A percentile compares a stretch with the other conserved stretches of the same genome.
phyloP scores from a whole-genome alignment of 1,140 invertebrate genomes.

The Daktulosphaira vitifoliae region DNA sequence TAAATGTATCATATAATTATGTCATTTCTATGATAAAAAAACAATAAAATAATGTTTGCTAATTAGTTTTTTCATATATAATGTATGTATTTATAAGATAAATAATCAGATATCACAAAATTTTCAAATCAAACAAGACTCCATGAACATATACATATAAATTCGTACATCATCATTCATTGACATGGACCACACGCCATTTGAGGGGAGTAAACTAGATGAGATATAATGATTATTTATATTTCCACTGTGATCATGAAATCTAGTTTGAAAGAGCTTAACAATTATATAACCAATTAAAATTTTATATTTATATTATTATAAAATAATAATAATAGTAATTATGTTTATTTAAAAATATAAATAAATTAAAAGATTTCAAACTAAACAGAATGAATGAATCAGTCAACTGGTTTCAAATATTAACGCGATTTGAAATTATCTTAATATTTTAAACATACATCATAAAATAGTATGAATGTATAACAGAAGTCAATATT shows the following conservation, averaged over 20 bases:
- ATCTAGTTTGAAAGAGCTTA: conserved; percentile 33
- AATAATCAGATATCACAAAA: conserved; percentile 34
- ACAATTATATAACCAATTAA: conserved; percentile 26
- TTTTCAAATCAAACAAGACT: conserved; percentile 33
- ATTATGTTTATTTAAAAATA: conserved; percentile 23
- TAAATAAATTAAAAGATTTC: conserved; percentile 34
- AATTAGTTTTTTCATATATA: conserved; percentile 8
- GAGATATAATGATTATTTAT: neutral
- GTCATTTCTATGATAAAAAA: conserved; percentile 30
- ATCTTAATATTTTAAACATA: neutral
- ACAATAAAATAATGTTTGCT: conserved; percentile 21
- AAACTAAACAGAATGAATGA: conserved; percentile 31
- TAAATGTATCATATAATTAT: conserved; percentile 30
- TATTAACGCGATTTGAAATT: conserved; percentile 30
- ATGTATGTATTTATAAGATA: conserved; percentile 31
- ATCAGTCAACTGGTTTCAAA: conserved; percentile 33
- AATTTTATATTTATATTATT: conserved; percentile 20
- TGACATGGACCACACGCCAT: neutral
- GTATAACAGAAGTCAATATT: conserved; percentile 18
- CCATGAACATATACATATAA: conserved; percentile 31
- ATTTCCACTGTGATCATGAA: conserved; percentile 27
- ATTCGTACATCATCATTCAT: conserved; percentile 17
- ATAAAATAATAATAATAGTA: conserved; percentile 19
- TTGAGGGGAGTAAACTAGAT: conserved; percentile 14
- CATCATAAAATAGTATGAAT: conserved; percentile 23